Conservation (phyloP, 2,797 vertebrate genomes). For the Chromis chromis region DNA sequence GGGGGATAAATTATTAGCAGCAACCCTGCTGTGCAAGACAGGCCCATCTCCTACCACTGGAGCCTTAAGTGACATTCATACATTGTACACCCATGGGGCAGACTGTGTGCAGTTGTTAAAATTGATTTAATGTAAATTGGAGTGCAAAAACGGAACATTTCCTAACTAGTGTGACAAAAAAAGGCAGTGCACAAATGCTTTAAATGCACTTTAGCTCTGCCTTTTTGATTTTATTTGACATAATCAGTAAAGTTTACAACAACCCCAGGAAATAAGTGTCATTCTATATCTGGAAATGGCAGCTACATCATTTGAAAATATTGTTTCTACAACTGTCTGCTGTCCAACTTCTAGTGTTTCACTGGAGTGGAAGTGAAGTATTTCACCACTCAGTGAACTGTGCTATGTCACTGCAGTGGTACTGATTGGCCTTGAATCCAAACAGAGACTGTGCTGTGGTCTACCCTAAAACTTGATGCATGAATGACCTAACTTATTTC, state of each 20-base stretch:
- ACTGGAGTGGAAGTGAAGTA: not conserved
- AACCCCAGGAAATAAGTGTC: not conserved
- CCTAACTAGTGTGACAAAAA: not conserved
- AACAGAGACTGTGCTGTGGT: constrained; percentile 18
- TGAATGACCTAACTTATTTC: constrained; percentile 34
- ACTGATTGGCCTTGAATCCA: constrained; percentile 2
- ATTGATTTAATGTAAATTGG: not conserved
- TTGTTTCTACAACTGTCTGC: constrained; percentile 1
- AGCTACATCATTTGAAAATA: not conserved
- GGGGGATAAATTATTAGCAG: constrained; percentile 72
- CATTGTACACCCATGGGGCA: not conserved
- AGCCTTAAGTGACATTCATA: constrained; percentile 6
- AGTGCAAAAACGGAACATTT: not conserved
- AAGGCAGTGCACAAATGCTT: not conserved
- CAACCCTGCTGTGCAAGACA: constrained; percentile 44
- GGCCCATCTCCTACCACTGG: constrained; percentile 18
- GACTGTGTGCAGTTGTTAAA: constrained; percentile 3
- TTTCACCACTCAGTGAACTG: constrained; percentile 41
- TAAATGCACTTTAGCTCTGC: not conserved
- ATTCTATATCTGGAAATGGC: not conserved
- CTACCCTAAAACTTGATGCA: constrained; percentile 30
- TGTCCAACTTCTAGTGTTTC: not conserved
- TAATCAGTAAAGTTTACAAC: constrained; percentile 4
- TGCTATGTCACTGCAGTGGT: not conserved
- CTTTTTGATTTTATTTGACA: constrained; percentile 1